phyloP scores from a whole-genome alignment of 2,888 invertebrate genomes.

The Cephus rjabovi region DNA sequence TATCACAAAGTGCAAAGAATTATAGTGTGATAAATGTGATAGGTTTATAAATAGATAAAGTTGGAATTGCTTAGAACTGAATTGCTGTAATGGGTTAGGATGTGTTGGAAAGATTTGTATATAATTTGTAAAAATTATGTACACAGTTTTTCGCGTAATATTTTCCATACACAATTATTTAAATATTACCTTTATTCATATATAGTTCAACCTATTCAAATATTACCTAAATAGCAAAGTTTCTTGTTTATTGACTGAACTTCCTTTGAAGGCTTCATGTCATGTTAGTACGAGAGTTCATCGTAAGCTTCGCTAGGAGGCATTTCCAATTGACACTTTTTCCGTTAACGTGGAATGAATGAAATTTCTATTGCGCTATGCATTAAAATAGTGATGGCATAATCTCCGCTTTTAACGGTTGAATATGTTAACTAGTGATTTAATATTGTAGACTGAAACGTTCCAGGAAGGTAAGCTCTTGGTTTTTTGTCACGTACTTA shows the following conservation, averaged over 20 bases:
- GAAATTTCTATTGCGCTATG: conserved; percentile 22
- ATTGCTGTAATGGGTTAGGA: no score
- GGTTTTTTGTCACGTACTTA: not conserved
- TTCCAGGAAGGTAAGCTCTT: conserved; percentile 3
- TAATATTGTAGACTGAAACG: not conserved
- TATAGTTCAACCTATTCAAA: not conserved
- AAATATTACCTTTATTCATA: no score
- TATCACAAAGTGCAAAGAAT: not conserved
- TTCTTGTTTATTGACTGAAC: not conserved
- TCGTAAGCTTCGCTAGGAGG: not conserved
- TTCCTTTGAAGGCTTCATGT: not conserved
- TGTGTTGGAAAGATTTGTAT: no score
- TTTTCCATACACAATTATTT: not conserved
- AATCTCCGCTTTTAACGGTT: conserved; percentile 5
- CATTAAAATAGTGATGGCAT: conserved; percentile 15
- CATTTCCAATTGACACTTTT: conserved; percentile 35
- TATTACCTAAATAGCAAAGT: not conserved
- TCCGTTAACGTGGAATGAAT: conserved; percentile 27
- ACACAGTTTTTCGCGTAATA: not conserved
- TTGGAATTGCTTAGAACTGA: not conserved
- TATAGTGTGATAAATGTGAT: not conserved
- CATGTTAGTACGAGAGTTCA: not conserved
- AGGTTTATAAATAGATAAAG: not conserved
- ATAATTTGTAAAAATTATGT: not conserved
- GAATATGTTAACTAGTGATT: conserved; percentile 7